Evolutionary conservation across 2,113 vertebrate species (phyloP).

Genomic region (Propithecus coquereli): DNA sequence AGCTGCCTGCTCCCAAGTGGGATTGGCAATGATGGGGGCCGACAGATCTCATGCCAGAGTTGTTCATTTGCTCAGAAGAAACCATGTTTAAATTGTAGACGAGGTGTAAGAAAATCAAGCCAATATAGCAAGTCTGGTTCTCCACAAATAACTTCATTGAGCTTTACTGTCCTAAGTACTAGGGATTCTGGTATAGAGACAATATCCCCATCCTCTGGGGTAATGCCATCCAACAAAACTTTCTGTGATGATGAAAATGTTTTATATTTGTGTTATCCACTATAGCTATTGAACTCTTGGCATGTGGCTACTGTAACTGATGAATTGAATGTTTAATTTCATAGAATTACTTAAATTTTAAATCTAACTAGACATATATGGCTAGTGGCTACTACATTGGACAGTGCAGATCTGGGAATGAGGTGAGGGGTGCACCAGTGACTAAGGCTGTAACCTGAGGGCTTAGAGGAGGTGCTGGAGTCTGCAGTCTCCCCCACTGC

Average conservation of each 20-base stretch:
- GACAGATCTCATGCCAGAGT: neutral
- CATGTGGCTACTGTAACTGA: too few species aligned
- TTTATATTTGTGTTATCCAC: neutral
- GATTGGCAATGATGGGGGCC: accelerated
- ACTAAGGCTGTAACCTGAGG: neutral
- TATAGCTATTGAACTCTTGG: neutral
- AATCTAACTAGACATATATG: neutral
- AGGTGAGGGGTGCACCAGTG: too few species aligned
- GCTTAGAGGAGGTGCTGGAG: neutral
- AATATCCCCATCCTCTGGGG: neutral
- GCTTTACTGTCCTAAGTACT: neutral
- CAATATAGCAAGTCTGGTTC: conserved; percentile 47
- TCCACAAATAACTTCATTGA: accelerated
- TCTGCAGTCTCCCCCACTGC: neutral
- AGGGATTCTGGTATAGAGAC: neutral
- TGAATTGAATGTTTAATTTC: neutral
- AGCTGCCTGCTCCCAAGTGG: accelerated
- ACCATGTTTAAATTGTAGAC: neutral
- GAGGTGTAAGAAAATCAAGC: neutral
- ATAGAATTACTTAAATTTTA: neutral
- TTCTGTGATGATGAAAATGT: neutral
- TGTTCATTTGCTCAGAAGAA: conserved; percentile 24
- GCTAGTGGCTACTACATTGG: too few species aligned
- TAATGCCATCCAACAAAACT: accelerated
- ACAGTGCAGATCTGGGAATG: neutral